Percentiles rank a stretch among this genome's conserved stretches.
phyloP scores from a whole-genome alignment of 2,797 vertebrate genomes.

The Oreonectes daqikongensis region DNA sequence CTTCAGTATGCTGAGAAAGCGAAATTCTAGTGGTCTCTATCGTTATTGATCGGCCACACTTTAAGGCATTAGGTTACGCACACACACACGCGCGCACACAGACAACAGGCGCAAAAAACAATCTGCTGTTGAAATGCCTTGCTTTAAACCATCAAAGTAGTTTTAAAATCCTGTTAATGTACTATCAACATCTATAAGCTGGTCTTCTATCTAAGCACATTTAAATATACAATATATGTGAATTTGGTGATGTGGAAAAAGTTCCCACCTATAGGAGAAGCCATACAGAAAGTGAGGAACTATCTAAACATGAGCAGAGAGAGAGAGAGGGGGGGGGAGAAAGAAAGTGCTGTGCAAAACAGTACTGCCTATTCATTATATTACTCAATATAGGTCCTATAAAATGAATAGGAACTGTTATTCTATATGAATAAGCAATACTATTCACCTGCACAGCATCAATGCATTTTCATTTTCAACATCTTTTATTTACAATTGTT shows the following conservation, averaged over 20 bases:
- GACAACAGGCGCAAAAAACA: slow-evolving; percentile 39
- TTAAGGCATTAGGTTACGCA: slow-evolving; percentile 43
- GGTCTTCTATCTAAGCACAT: slow-evolving; percentile 11
- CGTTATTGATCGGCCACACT: slow-evolving; percentile 49
- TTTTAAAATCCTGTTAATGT: slow-evolving; percentile 42
- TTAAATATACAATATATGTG: not conserved
- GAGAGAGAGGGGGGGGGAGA: not conserved
- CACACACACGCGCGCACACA: slow-evolving; percentile 29
- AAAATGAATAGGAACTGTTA: too few relatives aligned
- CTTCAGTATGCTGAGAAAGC: slow-evolving; percentile 38
- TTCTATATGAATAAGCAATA: too few relatives aligned
- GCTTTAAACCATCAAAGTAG: slow-evolving; percentile 2
- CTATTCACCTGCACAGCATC: too few relatives aligned
- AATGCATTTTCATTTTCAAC: too few relatives aligned
- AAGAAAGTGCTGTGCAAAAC: not conserved
- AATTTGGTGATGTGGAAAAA: not conserved
- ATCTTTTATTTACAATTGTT: too few relatives aligned
- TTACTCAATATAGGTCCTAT: too few relatives aligned
- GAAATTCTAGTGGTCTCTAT: slow-evolving; percentile 48
- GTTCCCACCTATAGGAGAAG: not conserved
- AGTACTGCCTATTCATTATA: not conserved
- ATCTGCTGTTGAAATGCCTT: slow-evolving; percentile 25
- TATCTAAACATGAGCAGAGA: not conserved
- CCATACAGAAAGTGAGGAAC: not conserved
- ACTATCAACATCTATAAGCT: slow-evolving; percentile 23